Evolutionary conservation across 2,797 vertebrate species (phyloP).

Genomic region (Muscicapa comitata): DNA sequence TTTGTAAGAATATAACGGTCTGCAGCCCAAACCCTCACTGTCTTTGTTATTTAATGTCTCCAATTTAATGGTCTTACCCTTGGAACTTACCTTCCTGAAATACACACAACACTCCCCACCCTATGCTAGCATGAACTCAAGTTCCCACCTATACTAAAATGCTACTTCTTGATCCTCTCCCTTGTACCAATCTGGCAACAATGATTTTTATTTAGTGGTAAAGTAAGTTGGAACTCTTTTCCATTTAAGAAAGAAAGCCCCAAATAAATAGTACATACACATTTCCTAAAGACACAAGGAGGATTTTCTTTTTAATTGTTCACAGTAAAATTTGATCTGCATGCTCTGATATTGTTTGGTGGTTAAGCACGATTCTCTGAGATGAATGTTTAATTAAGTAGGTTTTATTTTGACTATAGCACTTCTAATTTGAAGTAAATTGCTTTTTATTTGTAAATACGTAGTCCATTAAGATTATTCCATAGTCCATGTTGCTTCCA

Average conservation of each 20-base stretch:
- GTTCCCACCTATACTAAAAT: slow-evolving; percentile 81
- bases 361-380: slow-evolving; percentile 71
- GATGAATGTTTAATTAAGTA: slow-evolving; percentile 53
- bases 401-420: slow-evolving; percentile 6
- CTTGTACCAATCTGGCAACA: slow-evolving; percentile 97
- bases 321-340: slow-evolving; percentile 57
- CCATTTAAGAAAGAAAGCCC: background rate
- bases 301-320: slow-evolving; percentile 35
- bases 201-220: slow-evolving; percentile 21
- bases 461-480: slow-evolving; percentile 20
- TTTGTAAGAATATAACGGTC: slow-evolving; percentile 65
- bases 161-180: slow-evolving; percentile 75
- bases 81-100: slow-evolving; percentile 77
- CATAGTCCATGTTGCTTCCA: slow-evolving; percentile 58
- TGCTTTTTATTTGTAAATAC: slow-evolving; percentile 39
- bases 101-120: slow-evolving; percentile 61
- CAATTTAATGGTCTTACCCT: slow-evolving; percentile 72
- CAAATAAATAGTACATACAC: background rate
- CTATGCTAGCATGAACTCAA: slow-evolving; percentile 80
- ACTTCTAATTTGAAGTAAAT: slow-evolving; percentile 17
- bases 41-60: slow-evolving; percentile 71
- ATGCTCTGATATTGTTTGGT: slow-evolving; percentile 70
- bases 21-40: slow-evolving; percentile 75
- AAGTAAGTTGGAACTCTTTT: background rate
- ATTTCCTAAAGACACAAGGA: slow-evolving; percentile 36